Base-by-base conservation (phyloP, 2,888 invertebrate genomes). In the Drosophila barbarae region DNA sequence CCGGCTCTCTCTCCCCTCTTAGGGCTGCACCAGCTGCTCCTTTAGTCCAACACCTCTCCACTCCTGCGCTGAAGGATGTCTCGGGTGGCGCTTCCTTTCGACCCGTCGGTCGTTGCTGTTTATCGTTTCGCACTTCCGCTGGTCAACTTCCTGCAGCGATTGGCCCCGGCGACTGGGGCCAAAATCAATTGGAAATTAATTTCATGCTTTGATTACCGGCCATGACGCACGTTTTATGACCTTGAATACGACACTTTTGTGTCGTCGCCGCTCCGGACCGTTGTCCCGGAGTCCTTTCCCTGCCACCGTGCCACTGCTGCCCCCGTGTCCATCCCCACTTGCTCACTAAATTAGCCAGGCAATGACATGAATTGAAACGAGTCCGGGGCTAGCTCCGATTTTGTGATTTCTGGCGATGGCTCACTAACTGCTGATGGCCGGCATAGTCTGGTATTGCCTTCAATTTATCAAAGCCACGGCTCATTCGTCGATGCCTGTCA, bases 191-290 rank as follows among this genome's bases (percentile, higher is more conserved):
- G 81, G 81, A 81, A 81, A 81, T 81, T 81, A 81, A 81, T 81
- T 81, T 85, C 81, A 80, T 85, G 85, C 85, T 85, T 85, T 81
- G 81, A 81, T 81, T 81, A 81, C 81, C 81, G 85, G 85, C 80
- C 83, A 74, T 83, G 85, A 80, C 83, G 83, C 81, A 81, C 81
- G 81, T 81, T 81, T 81, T 81, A 81, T 81, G 81, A 85, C 85
- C 81, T 81, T 85, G 85, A 83, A 80, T 83, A 77, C 77, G 80
- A 77, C 84, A 81, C 77, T 82, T 81, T 80, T 84, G 80, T 82
- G 82, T 82, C 76, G 81, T 78, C 71, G 74, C 49, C 66, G 58
- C 36, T 26, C 41, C 42, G 38, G 32, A 18, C 50, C 44, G 52
- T 34, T 56, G 38, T 56, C 50, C 64, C 9, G 23, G 32, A 44